Percentiles rank a stretch among this genome's conserved stretches.
These are phyloP conservation scores for Aurelia aurita DNA, from an alignment of 30 jellyfish, hydroid and myxozoan genomes.

Conservation along the genomic window DNA sequence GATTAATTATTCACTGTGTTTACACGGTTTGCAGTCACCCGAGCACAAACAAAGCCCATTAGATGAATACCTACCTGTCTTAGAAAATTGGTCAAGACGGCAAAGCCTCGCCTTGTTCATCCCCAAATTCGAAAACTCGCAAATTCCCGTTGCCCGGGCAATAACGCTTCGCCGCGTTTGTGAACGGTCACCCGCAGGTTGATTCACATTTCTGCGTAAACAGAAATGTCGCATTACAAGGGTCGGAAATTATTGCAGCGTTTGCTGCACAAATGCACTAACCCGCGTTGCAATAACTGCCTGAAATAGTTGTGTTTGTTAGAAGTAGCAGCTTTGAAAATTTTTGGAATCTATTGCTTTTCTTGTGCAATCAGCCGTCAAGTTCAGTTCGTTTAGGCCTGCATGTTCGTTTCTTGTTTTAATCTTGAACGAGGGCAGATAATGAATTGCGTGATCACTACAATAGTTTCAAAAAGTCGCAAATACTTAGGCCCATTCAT, in stretches of 20 bases:
- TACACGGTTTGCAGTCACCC: conserved; percentile 26
- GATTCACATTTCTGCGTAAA: not conserved
- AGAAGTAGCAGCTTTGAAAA: not conserved
- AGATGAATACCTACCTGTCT: conserved; percentile 30
- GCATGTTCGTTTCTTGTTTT: not conserved
- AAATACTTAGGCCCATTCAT: too few relatives aligned
- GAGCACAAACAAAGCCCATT: conserved; percentile 24
- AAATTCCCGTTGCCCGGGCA: not conserved
- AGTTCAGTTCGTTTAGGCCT: too few relatives aligned
- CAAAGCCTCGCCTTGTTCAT: not conserved
- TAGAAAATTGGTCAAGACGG: not conserved
- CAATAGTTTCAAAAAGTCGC: too few relatives aligned
- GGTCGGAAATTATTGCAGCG: not conserved
- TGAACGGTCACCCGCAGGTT: conserved; percentile 1
- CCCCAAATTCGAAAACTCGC: not conserved
- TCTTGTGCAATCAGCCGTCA: not conserved
- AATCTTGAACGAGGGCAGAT: too few relatives aligned
- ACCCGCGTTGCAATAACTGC: not conserved
- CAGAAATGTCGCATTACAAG: not conserved
- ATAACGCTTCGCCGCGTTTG: not conserved
- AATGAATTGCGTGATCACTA: too few relatives aligned
- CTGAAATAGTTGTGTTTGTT: not conserved
- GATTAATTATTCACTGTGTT: conserved; percentile 18
- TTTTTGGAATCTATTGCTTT: not conserved
- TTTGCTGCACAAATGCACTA: conserved; percentile 12